These are phyloP conservation scores for Leptosomus discolor DNA, from an alignment of 2,113 vertebrate genomes.

Conservation along the genomic window DNA sequence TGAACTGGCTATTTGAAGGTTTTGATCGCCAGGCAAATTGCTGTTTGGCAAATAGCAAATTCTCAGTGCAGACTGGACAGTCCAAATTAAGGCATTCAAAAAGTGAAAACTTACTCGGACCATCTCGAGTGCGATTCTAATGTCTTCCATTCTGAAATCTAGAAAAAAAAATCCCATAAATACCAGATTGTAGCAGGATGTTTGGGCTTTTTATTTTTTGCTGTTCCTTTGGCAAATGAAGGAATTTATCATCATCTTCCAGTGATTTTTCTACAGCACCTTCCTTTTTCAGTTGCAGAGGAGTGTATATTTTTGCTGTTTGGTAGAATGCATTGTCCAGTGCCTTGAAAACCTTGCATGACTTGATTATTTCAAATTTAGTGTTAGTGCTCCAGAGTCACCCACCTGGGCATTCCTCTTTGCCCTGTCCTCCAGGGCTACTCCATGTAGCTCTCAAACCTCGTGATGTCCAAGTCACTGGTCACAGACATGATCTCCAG, in stretches of 20 bases:
- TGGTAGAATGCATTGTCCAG: neutral
- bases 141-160: neutral
- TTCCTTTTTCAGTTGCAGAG: neutral
- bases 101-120: neutral
- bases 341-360: neutral
- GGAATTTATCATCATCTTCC: neutral
- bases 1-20: neutral
- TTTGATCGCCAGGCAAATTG: neutral
- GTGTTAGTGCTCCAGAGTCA: neutral
- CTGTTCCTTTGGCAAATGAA: neutral
- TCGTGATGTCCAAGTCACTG: neutral
- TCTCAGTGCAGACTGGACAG: neutral
- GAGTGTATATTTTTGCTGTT: neutral
- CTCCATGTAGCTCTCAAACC: rapidly evolving
- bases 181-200: neutral
- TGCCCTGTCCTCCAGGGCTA: neutral
- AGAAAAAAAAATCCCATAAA: neutral
- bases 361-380: neutral
- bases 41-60: neutral
- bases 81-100: neutral
- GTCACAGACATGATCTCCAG: neutral
- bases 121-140: neutral
- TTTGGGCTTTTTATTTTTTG: neutral
- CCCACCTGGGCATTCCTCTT: neutral
- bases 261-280: neutral